A percentile compares a stretch with the other conserved stretches of the same genome.
Conservation (phyloP, 1,140 invertebrate species). For the Ditylenchus dipsaci region DNA sequence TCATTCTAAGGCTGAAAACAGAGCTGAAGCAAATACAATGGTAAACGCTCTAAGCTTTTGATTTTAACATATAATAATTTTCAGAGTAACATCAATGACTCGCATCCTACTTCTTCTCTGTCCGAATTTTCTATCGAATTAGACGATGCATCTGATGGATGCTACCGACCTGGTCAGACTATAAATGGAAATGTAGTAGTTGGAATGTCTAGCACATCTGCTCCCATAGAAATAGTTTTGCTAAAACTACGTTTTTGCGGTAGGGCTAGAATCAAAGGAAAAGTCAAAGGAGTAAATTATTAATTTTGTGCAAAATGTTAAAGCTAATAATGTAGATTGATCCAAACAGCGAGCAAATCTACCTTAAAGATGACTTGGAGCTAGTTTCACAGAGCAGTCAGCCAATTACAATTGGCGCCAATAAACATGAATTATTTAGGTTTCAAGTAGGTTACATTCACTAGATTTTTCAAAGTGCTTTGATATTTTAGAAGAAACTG, state of each 20-base stretch:
- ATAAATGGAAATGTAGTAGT: neutral
- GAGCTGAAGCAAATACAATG: no score
- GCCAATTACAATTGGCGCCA: neutral
- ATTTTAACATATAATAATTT: no score
- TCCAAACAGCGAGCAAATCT: neutral
- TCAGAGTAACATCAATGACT: no score
- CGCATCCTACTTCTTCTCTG: neutral
- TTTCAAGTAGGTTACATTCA: neutral
- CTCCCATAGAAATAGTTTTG: neutral
- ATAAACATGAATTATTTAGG: neutral
- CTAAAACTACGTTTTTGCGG: neutral
- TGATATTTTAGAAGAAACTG: constrained; percentile 8
- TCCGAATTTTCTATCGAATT: constrained; percentile 4
- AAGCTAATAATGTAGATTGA: neutral
- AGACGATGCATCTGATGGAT: neutral
- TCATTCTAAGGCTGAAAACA: no score
- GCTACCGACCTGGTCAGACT: constrained; percentile 1
- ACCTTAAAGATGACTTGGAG: neutral
- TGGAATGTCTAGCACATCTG: neutral
- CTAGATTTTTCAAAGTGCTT: no score
- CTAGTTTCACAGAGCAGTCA: neutral
- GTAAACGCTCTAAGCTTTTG: no score
- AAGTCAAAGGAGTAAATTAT: no score
- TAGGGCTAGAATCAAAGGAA: no score
- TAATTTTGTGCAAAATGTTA: no score